Base-by-base conservation (phyloP, 2,888 invertebrate genomes). In the Theodoxus fluviatilis region DNA sequence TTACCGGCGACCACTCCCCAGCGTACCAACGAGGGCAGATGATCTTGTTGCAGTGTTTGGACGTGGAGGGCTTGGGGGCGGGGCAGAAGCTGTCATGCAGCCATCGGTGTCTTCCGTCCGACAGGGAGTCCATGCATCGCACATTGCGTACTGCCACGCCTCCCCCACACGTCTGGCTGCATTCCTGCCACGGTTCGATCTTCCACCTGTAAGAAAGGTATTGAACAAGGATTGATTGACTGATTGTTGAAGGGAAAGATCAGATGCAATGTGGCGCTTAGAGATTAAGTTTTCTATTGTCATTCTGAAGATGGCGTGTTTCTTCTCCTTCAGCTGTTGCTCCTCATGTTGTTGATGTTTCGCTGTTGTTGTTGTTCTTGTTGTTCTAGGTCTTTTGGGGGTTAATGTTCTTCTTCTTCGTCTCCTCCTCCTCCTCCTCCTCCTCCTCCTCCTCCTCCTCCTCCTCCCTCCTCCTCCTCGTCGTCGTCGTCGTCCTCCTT, bases 101-200 rank as follows among this genome's bases (percentile, higher is more conserved):
- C 68, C 78, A 77, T 68, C 76, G 81, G 78, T 93, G 92, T 40
- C 94, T 92, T 78, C 92, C 92, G 84, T 95, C 94, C 0, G 95
- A 94, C 92, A 95, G 94, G 81, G 94, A 92, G 88, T 96, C 91
- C 9, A 93, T 92, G 85, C 97, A 97, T 79, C 93, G 91, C 71
- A 96, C 94, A 75, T 92, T 90, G 15, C 96, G 91, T 71, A 92
- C 91, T 79, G 93, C 91, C 74, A 92, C 90, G 4, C 96, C 96
- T 1, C 94, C 94, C 0, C 95, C 96, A 83, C 97, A 97, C 33
- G 92, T 92, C 37, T 91, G 92, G 77, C 94, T 94, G 88, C 96
- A 97, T 18, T 91, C 89, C 64, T 93, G 93, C 96, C 96, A 97
- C 77, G 94, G 94, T 68, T 94, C 94, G 79, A 93, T 93, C 84